A percentile compares a stretch with the other conserved stretches of the same genome.
Conservation (phyloP, 2,888 invertebrate species). For the Limnephilus auricula region DNA sequence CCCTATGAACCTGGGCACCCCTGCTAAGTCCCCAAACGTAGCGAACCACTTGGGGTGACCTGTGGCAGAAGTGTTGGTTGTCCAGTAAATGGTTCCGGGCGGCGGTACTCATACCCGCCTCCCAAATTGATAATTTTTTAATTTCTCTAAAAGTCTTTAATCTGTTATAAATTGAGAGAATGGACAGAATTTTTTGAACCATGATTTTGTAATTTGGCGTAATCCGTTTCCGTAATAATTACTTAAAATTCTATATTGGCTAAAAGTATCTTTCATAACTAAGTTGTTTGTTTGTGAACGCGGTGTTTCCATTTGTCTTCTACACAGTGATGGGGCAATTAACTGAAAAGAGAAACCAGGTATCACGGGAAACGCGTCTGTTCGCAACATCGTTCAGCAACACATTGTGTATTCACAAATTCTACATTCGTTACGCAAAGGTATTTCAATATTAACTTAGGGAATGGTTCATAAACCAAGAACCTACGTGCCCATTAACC, state of each 20-base stretch:
- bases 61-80: too few relatives aligned
- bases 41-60: too few relatives aligned
- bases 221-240: not conserved
- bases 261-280: not conserved
- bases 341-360: constrained; percentile 29
- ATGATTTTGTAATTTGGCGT: not conserved
- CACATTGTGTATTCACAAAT: constrained; percentile 21
- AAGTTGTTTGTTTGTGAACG: not conserved
- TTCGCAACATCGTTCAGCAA: constrained; percentile 14
- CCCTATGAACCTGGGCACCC: too few relatives aligned
- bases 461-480: constrained; percentile 6
- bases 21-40: too few relatives aligned
- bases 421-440: constrained; percentile 33
- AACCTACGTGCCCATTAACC: constrained; percentile 25
- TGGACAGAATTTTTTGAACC: not conserved
- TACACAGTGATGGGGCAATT: not conserved
- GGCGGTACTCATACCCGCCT: too few relatives aligned
- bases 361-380: constrained; percentile 20
- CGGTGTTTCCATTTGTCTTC: not conserved
- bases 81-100: too few relatives aligned
- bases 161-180: not conserved
- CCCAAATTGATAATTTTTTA: too few relatives aligned
- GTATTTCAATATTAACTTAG: constrained; percentile 7
- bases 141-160: too few relatives aligned
- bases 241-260: not conserved